Evolutionary conservation across 1,140 invertebrate species (phyloP).

Genomic region (Drosophila mauritiana): DNA sequence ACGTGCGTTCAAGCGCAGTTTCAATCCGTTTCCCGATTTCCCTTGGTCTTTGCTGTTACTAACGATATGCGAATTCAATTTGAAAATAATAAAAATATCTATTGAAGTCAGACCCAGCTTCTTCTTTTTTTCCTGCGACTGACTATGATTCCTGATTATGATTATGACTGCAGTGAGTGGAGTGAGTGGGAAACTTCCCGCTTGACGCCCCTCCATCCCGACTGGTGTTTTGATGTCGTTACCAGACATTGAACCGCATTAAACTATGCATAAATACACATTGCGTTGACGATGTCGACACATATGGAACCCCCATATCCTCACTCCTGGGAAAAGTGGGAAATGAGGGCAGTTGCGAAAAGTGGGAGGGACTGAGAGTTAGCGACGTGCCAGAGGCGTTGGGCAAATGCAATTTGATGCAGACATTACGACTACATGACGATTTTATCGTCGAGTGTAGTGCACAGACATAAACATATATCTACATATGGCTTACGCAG

Average conservation of each 20-base stretch:
- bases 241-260: conserved; percentile 82
- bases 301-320: conserved; percentile 58
- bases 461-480: conserved; percentile 66
- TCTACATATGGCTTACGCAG: conserved; percentile 70
- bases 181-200: conserved; percentile 1
- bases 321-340: conserved; percentile 14
- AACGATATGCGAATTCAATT: conserved; percentile 79
- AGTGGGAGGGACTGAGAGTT: conserved; percentile 19
- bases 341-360: not conserved
- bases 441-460: conserved; percentile 81
- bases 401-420: conserved; percentile 78
- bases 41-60: conserved; percentile 29
- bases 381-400: conserved; percentile 43
- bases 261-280: conserved; percentile 82
- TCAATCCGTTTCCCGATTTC: conserved; percentile 11
- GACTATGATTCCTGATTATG: conserved; percentile 75
- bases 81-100: conserved; percentile 78
- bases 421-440: conserved; percentile 82
- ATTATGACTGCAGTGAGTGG: conserved; percentile 67
- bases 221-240: conserved; percentile 79
- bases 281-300: conserved; percentile 65
- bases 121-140: conserved; percentile 19
- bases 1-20: conserved; percentile 38
- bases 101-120: conserved; percentile 44
- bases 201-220: conserved; percentile 37